Evolutionary conservation across 2,888 invertebrate species (phyloP).

Genomic region (Bimastos eiseni): DNA sequence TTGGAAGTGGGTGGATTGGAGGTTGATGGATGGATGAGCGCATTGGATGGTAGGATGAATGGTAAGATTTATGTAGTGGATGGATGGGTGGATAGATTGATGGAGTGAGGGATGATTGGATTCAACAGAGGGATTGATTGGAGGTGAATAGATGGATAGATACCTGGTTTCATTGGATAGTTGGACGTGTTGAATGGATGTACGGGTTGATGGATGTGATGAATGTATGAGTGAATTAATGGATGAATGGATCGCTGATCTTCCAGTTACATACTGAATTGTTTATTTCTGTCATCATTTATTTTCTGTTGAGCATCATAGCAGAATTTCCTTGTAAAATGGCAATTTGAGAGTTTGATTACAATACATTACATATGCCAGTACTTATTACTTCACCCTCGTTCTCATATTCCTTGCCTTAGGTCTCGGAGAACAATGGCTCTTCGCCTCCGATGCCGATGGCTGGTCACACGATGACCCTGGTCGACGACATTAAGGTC

Average conservation of each 20-base stretch:
- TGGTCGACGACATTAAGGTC: slow-evolving; percentile 72
- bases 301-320: neutral
- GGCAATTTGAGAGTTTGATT: neutral
- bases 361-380: neutral
- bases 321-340: neutral
- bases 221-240: too few relatives aligned
- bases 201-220: too few relatives aligned
- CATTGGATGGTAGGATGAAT: neutral
- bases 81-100: neutral
- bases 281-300: neutral
- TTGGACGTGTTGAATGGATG: too few relatives aligned
- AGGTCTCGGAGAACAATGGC: slow-evolving; percentile 17
- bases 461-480: slow-evolving; percentile 87
- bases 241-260: neutral
- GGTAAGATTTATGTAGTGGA: neutral
- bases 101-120: neutral
- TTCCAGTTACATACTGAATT: neutral
- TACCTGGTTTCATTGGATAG: too few relatives aligned
- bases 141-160: too few relatives aligned
- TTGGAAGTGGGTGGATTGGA: neutral
- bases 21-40: neutral
- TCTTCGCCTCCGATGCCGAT: slow-evolving; percentile 67
- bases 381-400: neutral
- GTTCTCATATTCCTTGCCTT: neutral
- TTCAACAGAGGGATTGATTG: neutral